Percentiles rank a stretch among this genome's conserved stretches.
Conservation (phyloP, 2,113 vertebrate species). For the Cryptotis parvus region DNA sequence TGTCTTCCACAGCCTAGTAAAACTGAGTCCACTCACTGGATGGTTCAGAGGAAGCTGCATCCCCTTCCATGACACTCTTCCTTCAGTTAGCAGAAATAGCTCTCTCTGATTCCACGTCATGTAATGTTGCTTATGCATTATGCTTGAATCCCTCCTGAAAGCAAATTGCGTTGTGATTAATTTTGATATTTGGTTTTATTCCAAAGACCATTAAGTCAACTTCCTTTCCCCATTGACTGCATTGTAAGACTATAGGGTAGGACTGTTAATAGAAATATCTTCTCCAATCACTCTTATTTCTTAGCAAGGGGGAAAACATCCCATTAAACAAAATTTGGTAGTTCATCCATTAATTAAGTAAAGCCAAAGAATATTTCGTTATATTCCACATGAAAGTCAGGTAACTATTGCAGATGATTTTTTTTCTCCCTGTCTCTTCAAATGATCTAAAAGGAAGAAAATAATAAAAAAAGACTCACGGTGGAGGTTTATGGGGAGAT, state of each 20-base stretch:
- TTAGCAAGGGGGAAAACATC: constrained; percentile 1
- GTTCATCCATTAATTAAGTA: neutral
- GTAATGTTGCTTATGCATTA: neutral
- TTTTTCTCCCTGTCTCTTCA: too few species aligned
- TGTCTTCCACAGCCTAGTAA: neutral
- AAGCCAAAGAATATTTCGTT: constrained; percentile 9
- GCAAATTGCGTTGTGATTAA: constrained; percentile 11
- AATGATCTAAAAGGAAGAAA: too few species aligned
- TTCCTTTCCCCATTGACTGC: too few species aligned
- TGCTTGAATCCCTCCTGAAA: neutral
- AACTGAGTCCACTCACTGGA: neutral
- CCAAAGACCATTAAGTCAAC: neutral
- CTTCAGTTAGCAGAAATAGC: neutral
- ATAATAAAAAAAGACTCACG: too few species aligned
- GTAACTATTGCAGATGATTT: neutral
- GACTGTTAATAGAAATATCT: neutral
- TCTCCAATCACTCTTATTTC: neutral
- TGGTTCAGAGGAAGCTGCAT: neutral
- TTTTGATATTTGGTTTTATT: constrained; percentile 18
- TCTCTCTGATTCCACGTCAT: neutral
- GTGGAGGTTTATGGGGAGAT: too few species aligned
- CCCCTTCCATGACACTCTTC: neutral
- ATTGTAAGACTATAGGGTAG: neutral
- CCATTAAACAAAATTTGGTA: neutral
- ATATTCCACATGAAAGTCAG: neutral